Evolutionary conservation across 2,888 invertebrate genomes (phyloP).

Genomic region (Argyresthia albistria): DNA sequence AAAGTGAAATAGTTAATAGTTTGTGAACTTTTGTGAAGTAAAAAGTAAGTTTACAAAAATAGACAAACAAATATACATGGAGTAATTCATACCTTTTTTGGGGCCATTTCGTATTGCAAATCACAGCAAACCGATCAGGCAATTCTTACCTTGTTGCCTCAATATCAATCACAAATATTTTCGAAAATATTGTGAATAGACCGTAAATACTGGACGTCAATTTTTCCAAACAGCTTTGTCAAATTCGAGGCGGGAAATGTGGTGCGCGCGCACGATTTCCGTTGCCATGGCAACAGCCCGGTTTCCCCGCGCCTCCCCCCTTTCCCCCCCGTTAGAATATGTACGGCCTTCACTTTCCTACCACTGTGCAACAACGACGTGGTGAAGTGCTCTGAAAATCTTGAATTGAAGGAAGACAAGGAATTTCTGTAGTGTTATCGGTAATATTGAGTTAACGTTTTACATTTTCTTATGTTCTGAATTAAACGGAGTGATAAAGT

Average conservation of each 20-base stretch:
- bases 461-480: too few species aligned
- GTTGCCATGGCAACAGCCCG: conserved; percentile 40
- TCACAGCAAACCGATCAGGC: too few species aligned
- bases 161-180: background rate
- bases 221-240: conserved; percentile 39
- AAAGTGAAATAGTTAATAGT: too few species aligned
- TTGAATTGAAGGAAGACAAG: too few species aligned
- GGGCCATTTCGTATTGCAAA: conserved; percentile 34
- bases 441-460: too few species aligned
- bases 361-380: background rate
- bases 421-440: too few species aligned
- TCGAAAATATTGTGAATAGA: background rate
- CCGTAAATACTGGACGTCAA: conserved; percentile 16
- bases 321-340: background rate
- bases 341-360: background rate
- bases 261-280: conserved; percentile 52
- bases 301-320: conserved; percentile 20
- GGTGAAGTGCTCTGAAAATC: background rate
- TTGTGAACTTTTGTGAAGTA: too few species aligned
- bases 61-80: too few species aligned
- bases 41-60: too few species aligned
- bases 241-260: conserved; percentile 14
- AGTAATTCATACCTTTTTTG: conserved; percentile 48
- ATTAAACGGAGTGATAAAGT: too few species aligned
- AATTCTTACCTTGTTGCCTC: background rate